Evolutionary conservation across 2,113 vertebrate genomes (phyloP), one percentile per base, ranked within the genome.

Genomic region (Oncorhynchus gorbuscha): DNA sequence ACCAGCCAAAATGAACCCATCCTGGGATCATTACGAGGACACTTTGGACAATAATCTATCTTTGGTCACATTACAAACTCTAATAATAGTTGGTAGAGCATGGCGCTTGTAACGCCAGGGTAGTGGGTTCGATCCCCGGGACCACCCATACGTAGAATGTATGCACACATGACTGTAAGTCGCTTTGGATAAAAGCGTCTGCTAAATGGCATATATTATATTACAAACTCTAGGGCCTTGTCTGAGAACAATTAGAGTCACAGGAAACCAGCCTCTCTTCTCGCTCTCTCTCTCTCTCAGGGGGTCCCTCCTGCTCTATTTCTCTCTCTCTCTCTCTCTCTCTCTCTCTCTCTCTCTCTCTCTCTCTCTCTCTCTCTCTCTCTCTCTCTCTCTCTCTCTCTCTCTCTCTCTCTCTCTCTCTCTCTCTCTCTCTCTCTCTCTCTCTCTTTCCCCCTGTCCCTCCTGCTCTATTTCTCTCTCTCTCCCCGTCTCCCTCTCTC

Each of bases 231-330:
- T 89, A 80, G 11, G 85, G 62, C 79, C 86, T 86, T 92, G 77
- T 85, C 73, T 88, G 86, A 90, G 69, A 89, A 81, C 84, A 93
- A 91, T 92, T 92, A 93, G 69, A 93, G 69, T 79, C 79, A 69
- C 28, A 87, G 85, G 82, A 93, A 83, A 85, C 81, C 78, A 89
- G 75, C 5, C 0, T 81, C 45, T 71, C 39, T 61, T 45, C 39
- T 45, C 39, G 0, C 39, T 45, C 39, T 45, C 39, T 45, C 8
- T 45, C 9, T 39, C 35, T 35, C 35, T 35, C 6, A 0, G 6
- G 1, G 6, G 7, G 6, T 35, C 35, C 35, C 35, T 22, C 26
- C 62, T 72, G 69, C 73, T 75, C 62, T 49, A 39, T 5, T 9
- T 35, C 73, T 87, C 55, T 26, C 26, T 2, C 26, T 2, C 0